Evolutionary conservation across 2,888 invertebrate genomes (phyloP), one percentile per base, ranked within the genome.

Genomic region (Acholoe squamosa): DNA sequence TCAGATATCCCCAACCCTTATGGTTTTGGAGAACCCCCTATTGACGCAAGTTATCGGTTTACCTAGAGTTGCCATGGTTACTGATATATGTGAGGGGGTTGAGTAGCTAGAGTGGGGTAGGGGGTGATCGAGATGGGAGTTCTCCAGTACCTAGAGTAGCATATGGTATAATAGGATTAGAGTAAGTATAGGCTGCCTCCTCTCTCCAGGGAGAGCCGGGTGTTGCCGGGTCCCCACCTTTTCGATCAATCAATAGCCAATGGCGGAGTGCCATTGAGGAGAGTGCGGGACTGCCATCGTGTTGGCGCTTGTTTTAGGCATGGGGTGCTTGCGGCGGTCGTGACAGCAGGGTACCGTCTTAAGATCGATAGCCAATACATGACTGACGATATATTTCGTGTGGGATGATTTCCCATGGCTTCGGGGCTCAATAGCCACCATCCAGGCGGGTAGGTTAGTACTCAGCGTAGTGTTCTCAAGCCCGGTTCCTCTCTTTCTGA

Each of bases 221-320:
- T 33, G 33, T 33, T 80, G 19, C 34, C 43, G 33, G 43, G 80
- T 33, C 12, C 80, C 80, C 43, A 3, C 43, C 43, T 43, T 43
- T 80, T 80, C 80, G 80, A 80, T 80, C 80, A 80, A 43, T 80
- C 80, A 33, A 80, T 33, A 80, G 80, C 80, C 80, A 80, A 80
- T 80, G 80, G 80, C 34, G 14, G 80, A 10, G 33, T 80, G 80
- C 80, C 80, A 43, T 43, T 25, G 80, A 43, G 34, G 34, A n/a
- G 80, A 34, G 34, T 80, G 80, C 80, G 34, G 80, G 34, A 80
- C 80, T 43, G 80, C 80, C 22, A 19, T 19, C 12, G 61, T 61
- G 61, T 61, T 19, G 61, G 71, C 28, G 71, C 71, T 71, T 25
- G 28, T 71, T 71, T n/a, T 71, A 1, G 71, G 71, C 31, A 34